Base-by-base conservation (phyloP, 1,140 invertebrate species). In the Panagrolaimus sp. region DNA sequence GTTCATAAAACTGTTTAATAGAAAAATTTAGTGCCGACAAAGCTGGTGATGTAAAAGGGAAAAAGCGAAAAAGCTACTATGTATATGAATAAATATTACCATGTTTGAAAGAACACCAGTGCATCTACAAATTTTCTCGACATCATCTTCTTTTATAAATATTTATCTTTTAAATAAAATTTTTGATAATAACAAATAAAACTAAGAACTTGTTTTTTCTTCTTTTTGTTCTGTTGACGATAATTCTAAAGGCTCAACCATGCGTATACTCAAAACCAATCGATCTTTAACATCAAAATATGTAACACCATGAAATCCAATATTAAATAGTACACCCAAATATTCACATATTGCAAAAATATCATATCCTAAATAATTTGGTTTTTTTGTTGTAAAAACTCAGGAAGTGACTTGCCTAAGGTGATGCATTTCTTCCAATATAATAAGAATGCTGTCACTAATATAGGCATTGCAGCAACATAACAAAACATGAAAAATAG, bases 371-470 rank as follows among this genome's bases (percentile, higher is more conserved):
- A 47, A 63, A 63, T 20, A 61, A 4, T 44, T 2, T 47, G 16
- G 3, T n/a, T n/a, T 4, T n/a, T n/a, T 14, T n/a, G n/a, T n/a
- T n/a, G n/a, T n/a, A n/a, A n/a, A n/a, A n/a, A 62, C 2, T 4
- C 5, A 13, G 48, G 3, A 47, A 5, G 65, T n/a, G 1, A 5
- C 16, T 46, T 11, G n/a, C 42, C 65, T 42, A 14, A 42, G 2
- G 11, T 14, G 2, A 68, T 62, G 31, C 67, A 68, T 16, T 63
- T n/a, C 23, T 68, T 68, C 67, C 67, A 68, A 51, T 68, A 68
- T 5, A 68, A 43, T 16, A 68, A 23, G n/a, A 68, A 68, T 27
- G 53, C 57, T 5, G 38, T 43, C 11, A 68, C 20, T 9, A 68
- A 42, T 13, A 68, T 44, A 1, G 67, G 67, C 42, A 68, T 47